Evolutionary conservation across 2,888 invertebrate species (phyloP).

Genomic region (Aquatica leii): DNA sequence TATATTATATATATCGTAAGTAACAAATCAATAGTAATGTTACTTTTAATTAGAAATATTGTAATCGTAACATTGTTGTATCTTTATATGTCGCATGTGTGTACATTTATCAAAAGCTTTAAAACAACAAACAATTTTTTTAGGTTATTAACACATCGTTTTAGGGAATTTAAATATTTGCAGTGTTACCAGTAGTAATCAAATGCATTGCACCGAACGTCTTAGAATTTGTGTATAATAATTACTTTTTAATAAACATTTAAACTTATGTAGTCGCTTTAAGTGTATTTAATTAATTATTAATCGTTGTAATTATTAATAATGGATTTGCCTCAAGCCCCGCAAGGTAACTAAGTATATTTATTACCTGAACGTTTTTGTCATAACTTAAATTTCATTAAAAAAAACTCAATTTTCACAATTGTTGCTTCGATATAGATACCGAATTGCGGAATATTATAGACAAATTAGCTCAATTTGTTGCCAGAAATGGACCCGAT

Average conservation of each 20-base stretch:
- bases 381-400: background rate
- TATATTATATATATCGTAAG: too few species aligned
- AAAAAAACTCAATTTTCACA: constrained; percentile 18
- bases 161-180: too few species aligned
- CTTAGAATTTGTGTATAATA: too few species aligned
- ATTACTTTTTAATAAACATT: background rate
- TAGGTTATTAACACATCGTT: too few species aligned
- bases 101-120: too few species aligned
- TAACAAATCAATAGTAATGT: too few species aligned
- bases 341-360: constrained; percentile 65
- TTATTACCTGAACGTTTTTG: constrained; percentile 14
- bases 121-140: too few species aligned
- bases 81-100: too few species aligned
- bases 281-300: background rate
- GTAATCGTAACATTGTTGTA: too few species aligned
- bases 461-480: constrained; percentile 98
- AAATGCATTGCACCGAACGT: too few species aligned
- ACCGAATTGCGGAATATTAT: constrained; percentile 96
- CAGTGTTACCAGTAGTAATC: too few species aligned
- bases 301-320: constrained; percentile 1
- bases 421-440: constrained; percentile 67
- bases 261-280: background rate
- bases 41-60: too few species aligned
- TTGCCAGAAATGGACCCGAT: constrained; percentile 98
- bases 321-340: constrained; percentile 67